Conservation (phyloP, 2,888 invertebrate species). For the Erannis defoliaria region DNA sequence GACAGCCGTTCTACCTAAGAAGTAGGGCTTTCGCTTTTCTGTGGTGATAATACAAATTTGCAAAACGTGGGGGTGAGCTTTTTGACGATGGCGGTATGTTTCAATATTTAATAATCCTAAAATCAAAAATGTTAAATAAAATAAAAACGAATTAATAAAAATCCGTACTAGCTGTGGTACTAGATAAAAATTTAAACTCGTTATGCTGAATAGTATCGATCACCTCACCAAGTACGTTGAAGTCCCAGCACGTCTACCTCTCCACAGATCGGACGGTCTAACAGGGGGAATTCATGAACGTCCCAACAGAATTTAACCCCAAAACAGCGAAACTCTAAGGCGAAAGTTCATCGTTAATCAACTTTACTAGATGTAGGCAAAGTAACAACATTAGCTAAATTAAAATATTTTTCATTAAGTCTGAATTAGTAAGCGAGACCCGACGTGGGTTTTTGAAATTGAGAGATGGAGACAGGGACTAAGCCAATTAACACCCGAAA, state of each 20-base stretch:
- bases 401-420: slow-evolving; percentile 67
- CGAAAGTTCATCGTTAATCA: slow-evolving; percentile 39
- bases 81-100: too few relatives aligned
- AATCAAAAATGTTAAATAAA: not conserved
- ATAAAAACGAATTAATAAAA: not conserved
- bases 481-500: too few relatives aligned
- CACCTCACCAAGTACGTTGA: not conserved
- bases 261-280: slow-evolving; percentile 9
- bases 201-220: not conserved
- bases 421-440: slow-evolving; percentile 57
- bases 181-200: not conserved
- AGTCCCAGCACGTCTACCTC: slow-evolving; percentile 4
- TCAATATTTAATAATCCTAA: too few relatives aligned
- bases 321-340: slow-evolving; percentile 31
- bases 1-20: too few relatives aligned
- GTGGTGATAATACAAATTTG: too few relatives aligned
- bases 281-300: slow-evolving; percentile 13
- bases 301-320: slow-evolving; percentile 40
- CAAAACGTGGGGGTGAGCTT: too few relatives aligned
- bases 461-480: too few relatives aligned
- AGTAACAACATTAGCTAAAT: slow-evolving; percentile 61
- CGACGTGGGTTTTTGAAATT: not conserved
- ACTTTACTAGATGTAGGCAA: slow-evolving; percentile 18
- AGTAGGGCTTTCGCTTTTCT: too few relatives aligned
- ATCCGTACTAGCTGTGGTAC: too few relatives aligned